Evolutionary conservation across 1,140 invertebrate species (phyloP), one percentile per base, ranked within the genome.

Genomic region (Melitaea cinxia): DNA sequence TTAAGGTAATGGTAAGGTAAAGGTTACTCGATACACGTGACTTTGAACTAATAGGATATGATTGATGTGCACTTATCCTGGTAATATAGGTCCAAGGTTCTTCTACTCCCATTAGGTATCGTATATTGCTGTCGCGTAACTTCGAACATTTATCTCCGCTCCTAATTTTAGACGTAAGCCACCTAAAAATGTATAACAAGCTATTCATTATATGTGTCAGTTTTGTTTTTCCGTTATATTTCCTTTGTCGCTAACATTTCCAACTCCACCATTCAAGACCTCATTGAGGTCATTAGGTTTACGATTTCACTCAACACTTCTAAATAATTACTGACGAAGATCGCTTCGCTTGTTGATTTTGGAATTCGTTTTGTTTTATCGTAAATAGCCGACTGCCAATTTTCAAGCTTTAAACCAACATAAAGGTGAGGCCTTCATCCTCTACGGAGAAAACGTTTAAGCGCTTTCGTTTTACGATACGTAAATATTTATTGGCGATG

Each of bases 31-130:
- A 82, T 82, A 79, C 72, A 85, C 80, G 76, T 81, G 80, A 75
- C 80, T 86, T 87, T 85, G 84, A 82, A 81, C 77, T 77, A 85
- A 83, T 89, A 83, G 77, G 83, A 73, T 70, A 68, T 80, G 80
- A 84, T 84, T 82, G 84, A 82, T 81, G 80, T 83, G 80, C 68
- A 78, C 83, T 73, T 68, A 75, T 77, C 64, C 69, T 56, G 73
- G 52, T 73, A 72, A 65, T n/a, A n/a, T 65, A 57, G 61, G 24
- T 58, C 53, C 81, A 84, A 87, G 82, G 84, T 78, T 73, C 66
- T 30, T 45, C 47, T 72, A 65, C 75, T 78, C 75, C 70, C 75
- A 74, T 70, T 72, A n/a, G n/a, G n/a, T n/a, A 47, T 42, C 56
- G 9, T 24, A 28, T 14, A 30, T 42, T 49, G n/a, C 35, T 63